Evolutionary conservation across 2,888 invertebrate genomes (phyloP), one percentile per base, ranked within the genome.

Genomic region (Xestia xanthographa): DNA sequence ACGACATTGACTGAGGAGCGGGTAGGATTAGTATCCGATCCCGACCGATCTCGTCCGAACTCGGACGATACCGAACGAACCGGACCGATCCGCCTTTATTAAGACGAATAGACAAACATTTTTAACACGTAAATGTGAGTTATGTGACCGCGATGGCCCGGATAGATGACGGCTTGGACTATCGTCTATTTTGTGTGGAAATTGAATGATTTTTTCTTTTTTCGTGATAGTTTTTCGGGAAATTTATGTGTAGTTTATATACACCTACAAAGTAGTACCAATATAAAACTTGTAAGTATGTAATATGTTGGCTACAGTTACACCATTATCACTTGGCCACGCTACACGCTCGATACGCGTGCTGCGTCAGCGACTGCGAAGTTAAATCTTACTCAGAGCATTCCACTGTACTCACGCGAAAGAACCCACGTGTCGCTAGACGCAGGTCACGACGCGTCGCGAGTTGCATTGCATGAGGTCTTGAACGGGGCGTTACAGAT

Each of bases 21-120:
- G 83, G 87, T 86, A 85, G 92, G 92, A 93, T 93, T 93, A 93
- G 89, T 90, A 89, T 90, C 91, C 90, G 77, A 77, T 75, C 77
- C 82, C 72, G 87, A 17, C 66, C 50, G 80, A 66, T 66, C 81
- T 86, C 89, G 84, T 22, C 38, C 53, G 78, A 77, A 34, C 29
- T 67, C 73, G 86, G 84, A 89, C 91, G 90, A 77, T 78, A 69
- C 79, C 41, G 63, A 56, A 62, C 78, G 83, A 78, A 53, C 90
- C 91, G 90, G 86, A 91, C 89, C 92, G 90, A 90, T 90, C 90
- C 90, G 84, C 87, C 91, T 90, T 93, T 93, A 93, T 93, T 93
- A 92, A 93, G 94, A 93, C 91, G 92, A 93, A 94, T 94, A 91
- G 92, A 89, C 85, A 91, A 90, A 89, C 92, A 93, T 93, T 94